These are phyloP conservation scores for Epiblema foenella DNA, from an alignment of 2,888 invertebrate species.

Conservation along the genomic window DNA sequence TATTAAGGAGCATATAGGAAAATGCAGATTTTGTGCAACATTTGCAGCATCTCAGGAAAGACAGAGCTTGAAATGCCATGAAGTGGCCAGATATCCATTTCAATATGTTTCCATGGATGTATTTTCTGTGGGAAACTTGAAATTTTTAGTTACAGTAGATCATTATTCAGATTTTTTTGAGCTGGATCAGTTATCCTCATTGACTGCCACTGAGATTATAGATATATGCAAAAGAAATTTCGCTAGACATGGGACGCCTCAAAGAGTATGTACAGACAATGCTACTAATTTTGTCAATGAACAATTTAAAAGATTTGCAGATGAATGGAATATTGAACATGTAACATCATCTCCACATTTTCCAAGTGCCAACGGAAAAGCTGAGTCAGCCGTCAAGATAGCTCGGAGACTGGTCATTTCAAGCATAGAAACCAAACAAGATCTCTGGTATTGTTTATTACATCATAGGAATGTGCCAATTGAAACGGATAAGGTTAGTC, in stretches of 20 bases:
- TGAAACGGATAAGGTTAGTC: background rate
- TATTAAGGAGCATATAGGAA: no score
- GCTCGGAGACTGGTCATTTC: background rate
- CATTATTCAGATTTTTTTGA: no score
- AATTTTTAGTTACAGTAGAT: no score
- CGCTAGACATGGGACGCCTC: no score
- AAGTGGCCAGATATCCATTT: no score
- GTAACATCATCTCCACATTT: background rate
- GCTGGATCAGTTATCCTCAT: no score
- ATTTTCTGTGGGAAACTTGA: background rate
- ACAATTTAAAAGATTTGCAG: background rate
- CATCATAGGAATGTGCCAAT: background rate
- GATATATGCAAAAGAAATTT: no score
- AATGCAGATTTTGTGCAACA: no score
- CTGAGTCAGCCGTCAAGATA: no score
- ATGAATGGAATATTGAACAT: background rate
- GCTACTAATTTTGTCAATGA: background rate
- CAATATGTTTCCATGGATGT: constrained; percentile 8
- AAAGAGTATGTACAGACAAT: background rate
- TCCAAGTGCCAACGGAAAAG: background rate
- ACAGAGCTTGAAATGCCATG: no score
- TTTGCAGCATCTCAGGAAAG: no score
- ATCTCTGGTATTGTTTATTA: background rate
- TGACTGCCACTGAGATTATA: no score
- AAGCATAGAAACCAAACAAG: background rate